Base-by-base conservation (phyloP, 2,113 vertebrate species). In the Microcebus jonahi region DNA sequence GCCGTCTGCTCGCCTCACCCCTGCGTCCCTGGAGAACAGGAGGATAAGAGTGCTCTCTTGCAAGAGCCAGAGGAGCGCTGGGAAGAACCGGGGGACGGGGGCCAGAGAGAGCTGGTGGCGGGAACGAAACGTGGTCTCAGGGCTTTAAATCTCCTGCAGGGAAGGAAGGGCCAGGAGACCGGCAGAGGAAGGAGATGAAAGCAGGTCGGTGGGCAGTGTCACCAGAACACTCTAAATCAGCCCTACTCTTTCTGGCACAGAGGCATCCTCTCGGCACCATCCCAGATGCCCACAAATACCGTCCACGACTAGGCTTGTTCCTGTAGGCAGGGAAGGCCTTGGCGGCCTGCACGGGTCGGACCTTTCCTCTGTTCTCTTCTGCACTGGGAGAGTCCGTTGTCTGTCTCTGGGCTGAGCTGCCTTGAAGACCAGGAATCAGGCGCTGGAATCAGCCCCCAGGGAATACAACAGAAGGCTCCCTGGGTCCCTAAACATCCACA, bases 121-220 rank as follows among this genome's bases (percentile, higher is more conserved):
- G 39, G 25, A 31, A 14, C 14, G 39, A 53, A 10, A 1, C 2
- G 2, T 3, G 21, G 36, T 6, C 14, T 18, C 34, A 0, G 6
- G 61, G 61, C 61, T 29, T 63, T 63, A 27, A 63, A 12, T 29
- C 10, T 61, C 25, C 9, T 27, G 25, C 27, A 29, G 2, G 2
- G 29, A 6, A 61, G 2, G 29, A 6, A 53, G 27, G 34, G 39
- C 63, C 27, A 5, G 31, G 57, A 25, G 1, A 18, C 91, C 3
- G 0, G 4, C 45, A 1, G 9, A 36, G 31, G 39, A 65, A 14
- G 57, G 48, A 15, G 17, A 1, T 0, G 21, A 9, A 6, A 3
- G 21, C 1, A 0, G 1, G 2, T 17, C 5, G 1, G 20, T 18
- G 2, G 0, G 4, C 17, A 4, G 1, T 1, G 0, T 3, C 36